Base-by-base conservation (phyloP, 2,113 vertebrate genomes). In the Oceanites oceanicus region DNA sequence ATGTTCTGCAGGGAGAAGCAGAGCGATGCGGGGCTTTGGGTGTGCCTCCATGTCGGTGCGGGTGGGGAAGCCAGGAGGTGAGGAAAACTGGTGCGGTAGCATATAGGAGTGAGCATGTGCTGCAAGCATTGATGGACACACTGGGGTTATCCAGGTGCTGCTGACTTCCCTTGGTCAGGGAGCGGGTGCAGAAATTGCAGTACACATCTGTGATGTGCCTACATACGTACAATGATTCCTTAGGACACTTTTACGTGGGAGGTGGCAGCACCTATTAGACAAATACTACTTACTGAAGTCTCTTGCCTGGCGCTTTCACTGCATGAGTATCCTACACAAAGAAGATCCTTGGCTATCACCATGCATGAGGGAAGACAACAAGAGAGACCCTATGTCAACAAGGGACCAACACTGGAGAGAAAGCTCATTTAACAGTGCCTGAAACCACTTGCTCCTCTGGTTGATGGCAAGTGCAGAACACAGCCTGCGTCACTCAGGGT, bases 21-120 rank as follows among this genome's bases (percentile, higher is more conserved):
- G 40, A 25, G 55, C 0, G 0, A 38, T 18, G 10, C 0, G 0
- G 44, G 29, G 19, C 61, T 85, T 13, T 73, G 75, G 68, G 73
- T 27, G 61, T 36, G 30, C 32, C 59, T 65, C 53, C 59, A 8
- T 20, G 15, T 23, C 1, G 0, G 13, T 6, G 42, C 0, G 1
- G 47, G 30, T 26, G 26, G 25, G 59, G 47, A 65, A 61, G 56
- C 17, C 4, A 0, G 66, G 56, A 67, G 23, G 23, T 16, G 58
- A 67, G 70, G 16, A 38, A 74, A 84, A 67, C 55, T 63, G 58
- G 65, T 44, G 42, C 1, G 2, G 38, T 50, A 65, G 34, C 58
- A 32, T 0, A 5, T 1, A 56, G 70, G 61, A 87, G 30, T 2
- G 13, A 86, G 34, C 5, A 7, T 1, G 9, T 34, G 42, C 63